These are phyloP conservation scores for Microcaecilia unicolor DNA, from an alignment of 2,797 vertebrate species.

Conservation along the genomic window DNA sequence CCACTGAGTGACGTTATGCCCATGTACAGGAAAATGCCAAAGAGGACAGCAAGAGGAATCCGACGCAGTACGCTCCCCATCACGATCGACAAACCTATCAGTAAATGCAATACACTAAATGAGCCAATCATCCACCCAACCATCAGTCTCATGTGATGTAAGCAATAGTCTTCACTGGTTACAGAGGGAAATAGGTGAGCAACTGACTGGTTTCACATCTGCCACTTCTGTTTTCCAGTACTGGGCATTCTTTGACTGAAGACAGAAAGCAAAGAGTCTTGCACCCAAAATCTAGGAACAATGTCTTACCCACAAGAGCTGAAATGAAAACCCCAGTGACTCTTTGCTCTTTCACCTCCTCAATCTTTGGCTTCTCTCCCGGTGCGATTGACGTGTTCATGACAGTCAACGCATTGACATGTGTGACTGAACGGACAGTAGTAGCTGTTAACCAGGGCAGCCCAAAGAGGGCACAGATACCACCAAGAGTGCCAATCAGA, in stretches of 20 bases:
- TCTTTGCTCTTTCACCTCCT: slow-evolving; percentile 65
- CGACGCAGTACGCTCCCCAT: slow-evolving; percentile 79
- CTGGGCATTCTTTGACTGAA: no score
- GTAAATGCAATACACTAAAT: no score
- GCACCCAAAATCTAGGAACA: no score
- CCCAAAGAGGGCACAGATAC: slow-evolving; percentile 79
- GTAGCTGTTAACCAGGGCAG: slow-evolving; percentile 89
- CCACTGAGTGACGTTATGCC: slow-evolving; percentile 91
- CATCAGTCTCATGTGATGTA: no score
- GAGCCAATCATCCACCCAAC: no score
- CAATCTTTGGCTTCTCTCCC: slow-evolving; percentile 82
- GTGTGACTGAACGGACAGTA: slow-evolving; percentile 90
- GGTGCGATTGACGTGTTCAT: slow-evolving; percentile 96
- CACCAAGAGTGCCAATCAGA: slow-evolving; percentile 83
- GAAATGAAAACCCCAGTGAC: slow-evolving; percentile 83
- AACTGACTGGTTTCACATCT: no score
- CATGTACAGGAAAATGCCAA: slow-evolving; percentile 97
- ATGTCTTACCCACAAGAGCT: slow-evolving; percentile 82
- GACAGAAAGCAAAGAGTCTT: no score
- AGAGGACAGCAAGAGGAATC: slow-evolving; percentile 88
- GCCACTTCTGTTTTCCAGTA: no score
- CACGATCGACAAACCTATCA: slow-evolving; percentile 50
- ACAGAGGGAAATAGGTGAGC: no score
- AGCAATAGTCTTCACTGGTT: no score
- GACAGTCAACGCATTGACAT: slow-evolving; percentile 88